Evolutionary conservation across 2,888 invertebrate species (phyloP).

Genomic region (Dioctria linearis): DNA sequence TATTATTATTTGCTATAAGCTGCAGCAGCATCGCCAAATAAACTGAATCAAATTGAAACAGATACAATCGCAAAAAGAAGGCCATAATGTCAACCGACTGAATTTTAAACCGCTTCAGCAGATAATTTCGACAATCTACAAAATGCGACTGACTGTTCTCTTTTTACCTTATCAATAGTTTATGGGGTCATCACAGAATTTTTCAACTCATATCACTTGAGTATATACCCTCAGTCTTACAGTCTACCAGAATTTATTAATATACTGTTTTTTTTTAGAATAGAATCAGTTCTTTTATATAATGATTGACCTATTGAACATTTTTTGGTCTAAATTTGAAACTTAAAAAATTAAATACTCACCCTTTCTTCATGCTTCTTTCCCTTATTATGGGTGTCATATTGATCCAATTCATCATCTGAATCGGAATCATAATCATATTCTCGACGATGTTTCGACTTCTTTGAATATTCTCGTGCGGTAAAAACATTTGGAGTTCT

Average conservation of each 20-base stretch:
- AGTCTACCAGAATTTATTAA: neutral
- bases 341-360: slow-evolving; percentile 38
- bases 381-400: slow-evolving; percentile 57
- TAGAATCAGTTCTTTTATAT: neutral
- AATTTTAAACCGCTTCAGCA: too few species aligned
- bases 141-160: slow-evolving; percentile 7
- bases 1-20: too few species aligned
- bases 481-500: slow-evolving; percentile 24
- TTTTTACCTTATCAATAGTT: neutral
- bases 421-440: slow-evolving; percentile 74
- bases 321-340: too few species aligned
- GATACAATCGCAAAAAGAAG: too few species aligned
- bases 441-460: slow-evolving; percentile 67
- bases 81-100: too few species aligned
- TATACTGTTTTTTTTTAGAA: neutral
- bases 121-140: neutral
- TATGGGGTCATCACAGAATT: slow-evolving; percentile 33
- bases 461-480: slow-evolving; percentile 65
- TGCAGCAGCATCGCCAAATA: too few species aligned
- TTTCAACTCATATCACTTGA: neutral
- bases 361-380: slow-evolving; percentile 61
- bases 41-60: too few species aligned
- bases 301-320: too few species aligned
- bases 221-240: too few species aligned
- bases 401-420: slow-evolving; percentile 70